Evolutionary conservation across 2,113 vertebrate genomes (phyloP).

Genomic region (Urocitellus parryii): DNA sequence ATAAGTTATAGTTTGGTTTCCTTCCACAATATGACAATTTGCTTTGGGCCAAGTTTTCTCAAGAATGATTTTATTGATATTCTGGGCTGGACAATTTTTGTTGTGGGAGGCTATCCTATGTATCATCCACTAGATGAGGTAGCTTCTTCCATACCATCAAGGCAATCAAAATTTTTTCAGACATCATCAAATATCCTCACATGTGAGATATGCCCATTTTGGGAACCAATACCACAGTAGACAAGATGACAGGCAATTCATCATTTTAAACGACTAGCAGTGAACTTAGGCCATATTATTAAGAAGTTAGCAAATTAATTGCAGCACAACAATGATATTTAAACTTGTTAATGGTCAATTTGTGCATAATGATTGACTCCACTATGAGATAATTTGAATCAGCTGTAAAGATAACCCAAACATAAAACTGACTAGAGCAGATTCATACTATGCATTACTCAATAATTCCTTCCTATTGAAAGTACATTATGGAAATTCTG

Average conservation of each 20-base stretch:
- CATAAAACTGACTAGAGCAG: not conserved
- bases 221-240: not conserved
- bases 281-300: not conserved
- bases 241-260: not conserved
- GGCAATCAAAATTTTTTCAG: not conserved
- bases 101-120: too few species aligned
- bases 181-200: not conserved
- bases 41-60: not conserved
- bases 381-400: not conserved
- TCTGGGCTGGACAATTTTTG: not conserved
- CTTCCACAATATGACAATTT: not conserved
- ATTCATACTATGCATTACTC: not conserved
- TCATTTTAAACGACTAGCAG: not conserved
- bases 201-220: not conserved
- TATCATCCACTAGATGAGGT: not conserved
- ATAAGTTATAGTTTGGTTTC: not conserved
- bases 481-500: not conserved
- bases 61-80: fast-evolving
- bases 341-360: not conserved
- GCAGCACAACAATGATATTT: not conserved
- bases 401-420: not conserved
- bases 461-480: not conserved
- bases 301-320: slow-evolving; percentile 17
- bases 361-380: not conserved
- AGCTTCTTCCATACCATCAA: fast-evolving